Conservation (phyloP, 1,140 invertebrate genomes). For the Drosophila ananassae region DNA sequence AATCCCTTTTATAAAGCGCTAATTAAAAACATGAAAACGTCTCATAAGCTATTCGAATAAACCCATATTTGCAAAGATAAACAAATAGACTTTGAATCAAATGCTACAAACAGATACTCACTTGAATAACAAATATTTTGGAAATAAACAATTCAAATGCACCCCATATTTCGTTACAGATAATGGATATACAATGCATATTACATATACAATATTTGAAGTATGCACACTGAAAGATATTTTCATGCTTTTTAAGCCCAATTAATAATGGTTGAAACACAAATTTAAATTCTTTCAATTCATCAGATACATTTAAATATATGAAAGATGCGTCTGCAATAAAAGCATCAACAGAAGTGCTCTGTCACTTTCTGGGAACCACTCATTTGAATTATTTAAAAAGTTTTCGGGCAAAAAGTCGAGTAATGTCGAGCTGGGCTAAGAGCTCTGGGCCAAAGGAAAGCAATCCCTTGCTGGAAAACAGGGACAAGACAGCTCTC, state of each 20-base stretch:
- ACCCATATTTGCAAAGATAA: no score
- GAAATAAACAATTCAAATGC: not conserved
- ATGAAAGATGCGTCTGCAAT: conserved; percentile 8
- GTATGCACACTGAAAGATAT: not conserved
- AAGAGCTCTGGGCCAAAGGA: conserved; percentile 28
- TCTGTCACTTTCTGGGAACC: conserved; percentile 24
- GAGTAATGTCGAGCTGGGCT: conserved; percentile 15
- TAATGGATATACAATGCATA: no score
- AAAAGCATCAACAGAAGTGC: conserved; percentile 28
- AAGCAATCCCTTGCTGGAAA: conserved; percentile 26
- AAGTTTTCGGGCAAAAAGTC: conserved; percentile 58
- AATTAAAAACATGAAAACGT: no score
- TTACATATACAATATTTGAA: not conserved
- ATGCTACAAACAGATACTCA: no score
- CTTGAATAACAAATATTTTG: not conserved
- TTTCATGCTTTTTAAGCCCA: not conserved
- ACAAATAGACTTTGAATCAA: no score
- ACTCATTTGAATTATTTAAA: conserved; percentile 68
- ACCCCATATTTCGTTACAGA: not conserved
- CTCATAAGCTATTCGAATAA: no score
- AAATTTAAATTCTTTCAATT: conserved; percentile 1
- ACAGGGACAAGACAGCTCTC: conserved; percentile 11
- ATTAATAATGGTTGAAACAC: not conserved
- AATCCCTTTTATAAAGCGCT: no score
- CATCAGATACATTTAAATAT: conserved; percentile 1